Evolutionary conservation across 2,797 vertebrate species (phyloP), one percentile per base, ranked within the genome.

Genomic region (Neosilurus mollespiculum): DNA sequence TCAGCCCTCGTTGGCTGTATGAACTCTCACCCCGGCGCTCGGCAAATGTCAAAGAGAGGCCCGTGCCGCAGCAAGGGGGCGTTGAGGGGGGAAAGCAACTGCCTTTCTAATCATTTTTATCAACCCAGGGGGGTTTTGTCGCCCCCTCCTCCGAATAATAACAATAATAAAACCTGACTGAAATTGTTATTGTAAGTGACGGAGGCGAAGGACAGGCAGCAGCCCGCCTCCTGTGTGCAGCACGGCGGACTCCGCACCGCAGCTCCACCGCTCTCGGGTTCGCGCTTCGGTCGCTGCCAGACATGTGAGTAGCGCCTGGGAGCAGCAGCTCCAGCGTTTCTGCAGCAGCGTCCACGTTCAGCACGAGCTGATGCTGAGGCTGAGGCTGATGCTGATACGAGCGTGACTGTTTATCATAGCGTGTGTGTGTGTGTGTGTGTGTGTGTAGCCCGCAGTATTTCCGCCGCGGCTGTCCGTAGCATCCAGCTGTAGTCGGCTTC

Each of bases 21-120:
- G 94, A 95, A 96, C 95, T 95, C 92, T 95, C 93, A 95, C 93
- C 94, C 93, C 92, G 93, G 91, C 94, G 94, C 92, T 93, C 88
- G 93, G 93, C 93, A 95, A 94, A 95, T 94, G 94, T 95, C 95
- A 95, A 90, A 89, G 91, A 92, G 91, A 95, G 95, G 94, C 94
- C 95, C 94, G 92, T 93, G 94, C 92, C 94, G 94, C 94, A 93
- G 94, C 92, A 92, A 92, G 93, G 93, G 94, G 93, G 92, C 91
- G 93, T 93, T 89, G 81, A 83, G 58, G 24, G 58, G 64, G 58
- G 65, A 86, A 93, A 91, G 90, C 82, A 93, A 91, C 84, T 92
- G 91, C 75, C 91, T 91, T 88, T 88, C 87, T 90, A 49, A 61
- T 88, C 88, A 91, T 90, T 88, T 89, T 83, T 87, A 90, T 81